Evolutionary conservation across 2,113 vertebrate genomes (phyloP), one percentile per base, ranked within the genome.

Genomic region (Nansenia antarctica): DNA sequence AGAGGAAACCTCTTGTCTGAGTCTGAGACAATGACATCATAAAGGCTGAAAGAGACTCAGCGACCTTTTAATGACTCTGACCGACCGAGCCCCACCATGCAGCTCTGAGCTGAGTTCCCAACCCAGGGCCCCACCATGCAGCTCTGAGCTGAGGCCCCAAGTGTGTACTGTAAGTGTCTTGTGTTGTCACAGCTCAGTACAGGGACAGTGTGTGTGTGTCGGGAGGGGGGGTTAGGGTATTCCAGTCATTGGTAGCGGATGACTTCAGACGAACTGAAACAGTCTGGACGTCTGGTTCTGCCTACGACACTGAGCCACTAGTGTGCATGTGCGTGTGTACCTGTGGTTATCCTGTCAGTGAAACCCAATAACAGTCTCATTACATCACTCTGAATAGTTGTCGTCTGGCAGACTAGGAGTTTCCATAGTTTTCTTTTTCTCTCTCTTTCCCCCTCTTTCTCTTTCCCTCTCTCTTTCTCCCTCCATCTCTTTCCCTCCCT

Each of bases 331-430:
- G 68, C 59, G 57, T 71, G 71, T 74, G 63, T 64, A 75, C 69
- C 73, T 80, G 85, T 69, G 82, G 82, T 82, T 86, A 84, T 82
- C 82, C 84, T 84, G 77, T 80, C 73, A 67, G 70, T 76, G 79
- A 84, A 84, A 82, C 79, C 62, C 70, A 80, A 72, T 80, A 86
- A 80, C 73, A 70, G 72, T 82, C 74, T 77, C 77, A 84, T 86
- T 86, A 80, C 82, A 86, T 84, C 85, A 82, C 75, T 74, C 69
- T 74, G 80, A 82, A 81, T 80, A 82, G 80, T 82, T 84, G 76
- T 71, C 71, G 68, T 58, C 75, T 86, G 85, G 85, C 82, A 79
- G 73, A 42, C 53, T 1, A 39, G 73, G 35, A 59, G 52, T 86
- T 86, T 86, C 84, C 84, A 84, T 70, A 61, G 74, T 70, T 72